A percentile compares a stretch with the other conserved stretches of the same genome.
phyloP scores from a whole-genome alignment of 2,888 invertebrate species.

The Sinotaia quadrata region DNA sequence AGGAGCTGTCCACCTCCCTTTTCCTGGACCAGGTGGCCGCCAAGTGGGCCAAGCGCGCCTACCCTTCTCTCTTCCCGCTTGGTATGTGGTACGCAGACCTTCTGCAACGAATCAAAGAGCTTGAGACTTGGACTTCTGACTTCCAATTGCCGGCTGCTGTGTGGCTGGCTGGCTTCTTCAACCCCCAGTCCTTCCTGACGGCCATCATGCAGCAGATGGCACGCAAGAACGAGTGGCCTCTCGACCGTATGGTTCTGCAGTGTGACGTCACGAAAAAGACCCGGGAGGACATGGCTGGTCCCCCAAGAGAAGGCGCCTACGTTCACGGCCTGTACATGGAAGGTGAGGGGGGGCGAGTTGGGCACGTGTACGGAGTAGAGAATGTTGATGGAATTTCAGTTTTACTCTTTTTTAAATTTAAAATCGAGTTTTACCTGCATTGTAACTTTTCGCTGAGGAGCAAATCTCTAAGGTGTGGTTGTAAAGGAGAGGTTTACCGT shows the following conservation, averaged over 20 bases:
- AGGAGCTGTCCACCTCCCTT: constrained; percentile 90
- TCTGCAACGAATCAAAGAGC: constrained; percentile 82
- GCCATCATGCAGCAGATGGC: constrained; percentile 99
- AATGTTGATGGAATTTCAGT: no score
- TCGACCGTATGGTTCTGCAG: constrained; percentile 97
- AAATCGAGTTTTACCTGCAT: no score
- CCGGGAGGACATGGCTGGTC: constrained; percentile 90
- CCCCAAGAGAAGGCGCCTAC: constrained; percentile 89
- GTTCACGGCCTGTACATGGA: constrained; percentile 93
- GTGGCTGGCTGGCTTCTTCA: constrained; percentile 98
- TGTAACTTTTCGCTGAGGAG: no score
- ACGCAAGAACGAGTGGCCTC: constrained; percentile 89
- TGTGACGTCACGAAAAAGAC: constrained; percentile 98
- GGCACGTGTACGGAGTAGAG: no score
- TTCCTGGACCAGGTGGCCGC: constrained; percentile 90
- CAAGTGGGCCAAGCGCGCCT: constrained; percentile 89
- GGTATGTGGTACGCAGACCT: constrained; percentile 95
- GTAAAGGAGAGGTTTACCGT: no score
- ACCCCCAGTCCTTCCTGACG: constrained; percentile 94
- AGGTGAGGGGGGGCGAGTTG: constrained; percentile 98
- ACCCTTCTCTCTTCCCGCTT: constrained; percentile 90
- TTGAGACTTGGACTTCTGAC: constrained; percentile 94
- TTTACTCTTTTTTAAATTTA: no score
- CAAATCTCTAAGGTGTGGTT: no score
- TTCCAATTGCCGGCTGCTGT: constrained; percentile 87